phyloP scores from a whole-genome alignment of 2,113 vertebrate species.

The Cranoglanis bouderius region DNA sequence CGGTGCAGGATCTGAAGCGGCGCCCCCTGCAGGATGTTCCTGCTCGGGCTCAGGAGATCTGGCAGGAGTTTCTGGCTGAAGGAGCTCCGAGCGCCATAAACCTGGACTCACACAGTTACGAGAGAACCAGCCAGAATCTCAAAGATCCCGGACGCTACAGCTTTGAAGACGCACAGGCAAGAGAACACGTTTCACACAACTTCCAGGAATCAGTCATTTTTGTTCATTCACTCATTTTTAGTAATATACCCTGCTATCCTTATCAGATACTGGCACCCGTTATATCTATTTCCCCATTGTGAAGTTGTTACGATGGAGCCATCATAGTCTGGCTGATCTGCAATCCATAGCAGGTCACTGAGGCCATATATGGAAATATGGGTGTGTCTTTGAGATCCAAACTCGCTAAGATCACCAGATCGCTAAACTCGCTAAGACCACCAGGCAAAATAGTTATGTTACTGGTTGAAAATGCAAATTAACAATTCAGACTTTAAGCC shows the following conservation, averaged over 20 bases:
- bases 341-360: too few species aligned
- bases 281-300: background rate
- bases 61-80: constrained; percentile 95
- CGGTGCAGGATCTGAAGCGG: constrained; percentile 91
- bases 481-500: background rate
- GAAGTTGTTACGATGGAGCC: background rate
- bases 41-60: constrained; percentile 88
- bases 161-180: constrained; percentile 94
- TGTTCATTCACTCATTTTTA: too few species aligned
- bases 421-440: background rate
- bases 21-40: constrained; percentile 88
- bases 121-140: constrained; percentile 92
- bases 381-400: background rate
- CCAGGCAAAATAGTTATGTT: background rate
- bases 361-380: background rate
- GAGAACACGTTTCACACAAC: background rate
- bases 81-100: constrained; percentile 95
- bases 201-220: background rate
- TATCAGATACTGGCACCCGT: background rate
- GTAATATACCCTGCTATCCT: too few species aligned
- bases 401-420: too few species aligned
- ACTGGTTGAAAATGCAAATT: background rate
- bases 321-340: too few species aligned
- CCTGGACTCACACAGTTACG: constrained; percentile 95
- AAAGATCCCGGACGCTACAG: constrained; percentile 92